Conservation (phyloP, 2,888 invertebrate genomes). For the Macropis europaea region DNA sequence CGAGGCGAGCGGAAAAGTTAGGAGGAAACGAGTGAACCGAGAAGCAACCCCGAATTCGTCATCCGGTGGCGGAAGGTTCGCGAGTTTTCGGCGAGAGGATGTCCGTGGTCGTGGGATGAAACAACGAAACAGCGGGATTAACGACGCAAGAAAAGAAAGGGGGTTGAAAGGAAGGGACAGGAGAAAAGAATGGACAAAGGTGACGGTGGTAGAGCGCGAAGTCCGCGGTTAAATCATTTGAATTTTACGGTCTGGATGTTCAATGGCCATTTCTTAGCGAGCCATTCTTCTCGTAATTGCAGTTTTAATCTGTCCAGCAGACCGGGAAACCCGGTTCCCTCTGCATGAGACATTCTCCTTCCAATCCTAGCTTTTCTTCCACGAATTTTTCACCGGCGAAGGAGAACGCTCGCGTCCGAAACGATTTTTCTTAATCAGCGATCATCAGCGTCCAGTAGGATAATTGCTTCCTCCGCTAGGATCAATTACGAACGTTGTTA, state of each 20-base stretch:
- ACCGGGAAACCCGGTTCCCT: conserved; percentile 61
- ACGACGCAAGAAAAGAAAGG: conserved; percentile 3
- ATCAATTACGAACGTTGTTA: conserved; percentile 37
- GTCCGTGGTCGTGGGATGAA: neutral
- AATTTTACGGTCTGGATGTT: conserved; percentile 65
- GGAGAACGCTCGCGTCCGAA: conserved; percentile 2
- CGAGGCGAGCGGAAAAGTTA: neutral
- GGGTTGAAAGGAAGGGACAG: neutral
- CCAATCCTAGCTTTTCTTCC: conserved; percentile 44
- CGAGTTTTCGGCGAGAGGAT: conserved; percentile 23
- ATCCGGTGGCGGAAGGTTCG: conserved; percentile 11
- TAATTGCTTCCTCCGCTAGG: conserved; percentile 45
- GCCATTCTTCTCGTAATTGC: conserved; percentile 73
- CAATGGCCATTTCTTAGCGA: conserved; percentile 66
- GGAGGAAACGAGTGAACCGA: neutral
- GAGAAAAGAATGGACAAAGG: conserved; percentile 25
- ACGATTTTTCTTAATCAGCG: conserved; percentile 42
- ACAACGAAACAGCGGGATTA: conserved; percentile 2
- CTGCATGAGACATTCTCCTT: neutral
- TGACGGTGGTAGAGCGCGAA: conserved; percentile 28
- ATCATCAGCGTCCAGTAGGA: conserved; percentile 36
- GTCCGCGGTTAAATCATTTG: conserved; percentile 67
- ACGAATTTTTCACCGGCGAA: conserved; percentile 8
- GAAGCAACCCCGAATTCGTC: conserved; percentile 43
- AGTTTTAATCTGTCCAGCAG: conserved; percentile 71